Conservation (phyloP, 2,888 invertebrate genomes). For the Philopedon plagiatum region DNA sequence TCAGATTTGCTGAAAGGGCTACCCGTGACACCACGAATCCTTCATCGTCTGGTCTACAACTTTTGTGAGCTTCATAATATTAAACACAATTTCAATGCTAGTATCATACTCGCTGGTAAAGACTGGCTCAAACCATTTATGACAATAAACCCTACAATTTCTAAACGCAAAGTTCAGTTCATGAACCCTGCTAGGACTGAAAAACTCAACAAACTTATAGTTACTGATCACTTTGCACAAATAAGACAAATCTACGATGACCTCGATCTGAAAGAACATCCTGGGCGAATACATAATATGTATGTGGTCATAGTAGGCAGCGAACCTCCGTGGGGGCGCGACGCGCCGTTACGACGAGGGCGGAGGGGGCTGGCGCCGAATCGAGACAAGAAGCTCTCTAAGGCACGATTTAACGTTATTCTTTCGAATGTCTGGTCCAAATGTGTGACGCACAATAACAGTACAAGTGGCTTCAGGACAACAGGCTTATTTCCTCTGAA, state of each 20-base stretch:
- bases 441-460: background rate
- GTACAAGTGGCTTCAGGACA: constrained; percentile 24
- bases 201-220: background rate
- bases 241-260: too few relatives aligned
- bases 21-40: background rate
- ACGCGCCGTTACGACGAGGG: too few relatives aligned
- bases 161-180: background rate
- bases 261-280: too few relatives aligned
- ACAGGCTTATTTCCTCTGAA: constrained; percentile 42
- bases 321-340: too few relatives aligned
- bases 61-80: background rate
- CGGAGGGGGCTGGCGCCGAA: too few relatives aligned
- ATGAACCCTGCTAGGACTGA: background rate
- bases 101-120: background rate
- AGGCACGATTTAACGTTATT: too few relatives aligned
- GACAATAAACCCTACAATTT: background rate
- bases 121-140: background rate
- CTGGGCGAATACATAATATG: too few relatives aligned
- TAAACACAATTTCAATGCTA: background rate
- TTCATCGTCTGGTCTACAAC: background rate
- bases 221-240: background rate
- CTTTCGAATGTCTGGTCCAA: background rate
- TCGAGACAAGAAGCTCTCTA: too few relatives aligned
- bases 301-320: too few relatives aligned
- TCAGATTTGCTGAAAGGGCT: background rate